These are phyloP conservation scores for Sebastes dallii DNA, from an alignment of 2,797 vertebrate species.

Conservation along the genomic window DNA sequence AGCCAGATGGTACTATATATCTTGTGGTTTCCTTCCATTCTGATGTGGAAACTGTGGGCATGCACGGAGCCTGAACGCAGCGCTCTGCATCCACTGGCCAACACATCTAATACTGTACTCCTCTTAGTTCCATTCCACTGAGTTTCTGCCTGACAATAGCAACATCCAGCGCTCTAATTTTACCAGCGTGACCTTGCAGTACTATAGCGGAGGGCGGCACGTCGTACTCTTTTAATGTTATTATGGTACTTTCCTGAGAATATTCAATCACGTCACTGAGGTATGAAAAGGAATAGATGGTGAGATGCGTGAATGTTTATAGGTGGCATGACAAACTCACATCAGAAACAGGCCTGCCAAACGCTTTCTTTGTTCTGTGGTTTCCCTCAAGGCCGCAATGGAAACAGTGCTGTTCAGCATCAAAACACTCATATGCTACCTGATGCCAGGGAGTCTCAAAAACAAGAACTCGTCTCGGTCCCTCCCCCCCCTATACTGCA, in stretches of 20 bases:
- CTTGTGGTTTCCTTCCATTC: slow-evolving; percentile 70
- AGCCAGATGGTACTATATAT: slow-evolving; percentile 77
- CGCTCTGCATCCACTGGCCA: slow-evolving; percentile 34
- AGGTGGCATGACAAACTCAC: slow-evolving; percentile 53
- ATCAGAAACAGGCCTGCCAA: slow-evolving; percentile 49
- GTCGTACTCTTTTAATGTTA: slow-evolving; percentile 24
- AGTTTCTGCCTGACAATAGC: slow-evolving; percentile 68
- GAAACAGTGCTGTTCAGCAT: slow-evolving; percentile 72
- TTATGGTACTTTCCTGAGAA: slow-evolving; percentile 5
- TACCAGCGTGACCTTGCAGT: slow-evolving; percentile 52
- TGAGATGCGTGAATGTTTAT: slow-evolving; percentile 46
- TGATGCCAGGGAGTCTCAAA: slow-evolving; percentile 72
- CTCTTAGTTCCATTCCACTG: slow-evolving; percentile 65
- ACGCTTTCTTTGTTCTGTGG: slow-evolving; percentile 70
- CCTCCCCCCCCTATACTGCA: slow-evolving; percentile 62
- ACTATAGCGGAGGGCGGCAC: slow-evolving; percentile 15
- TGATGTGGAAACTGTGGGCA: slow-evolving; percentile 57
- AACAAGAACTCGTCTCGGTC: slow-evolving; percentile 55
- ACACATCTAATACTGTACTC: slow-evolving; percentile 45
- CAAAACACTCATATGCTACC: slow-evolving; percentile 64
- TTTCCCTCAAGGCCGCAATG: slow-evolving; percentile 68
- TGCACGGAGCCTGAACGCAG: slow-evolving; percentile 36
- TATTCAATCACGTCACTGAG: slow-evolving; percentile 25
- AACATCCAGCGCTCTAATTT: slow-evolving; percentile 62
- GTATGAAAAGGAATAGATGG: slow-evolving; percentile 28